Evolutionary conservation across 2,797 vertebrate species (phyloP), one percentile per base, ranked within the genome.

Genomic region (Thunnus albacares): DNA sequence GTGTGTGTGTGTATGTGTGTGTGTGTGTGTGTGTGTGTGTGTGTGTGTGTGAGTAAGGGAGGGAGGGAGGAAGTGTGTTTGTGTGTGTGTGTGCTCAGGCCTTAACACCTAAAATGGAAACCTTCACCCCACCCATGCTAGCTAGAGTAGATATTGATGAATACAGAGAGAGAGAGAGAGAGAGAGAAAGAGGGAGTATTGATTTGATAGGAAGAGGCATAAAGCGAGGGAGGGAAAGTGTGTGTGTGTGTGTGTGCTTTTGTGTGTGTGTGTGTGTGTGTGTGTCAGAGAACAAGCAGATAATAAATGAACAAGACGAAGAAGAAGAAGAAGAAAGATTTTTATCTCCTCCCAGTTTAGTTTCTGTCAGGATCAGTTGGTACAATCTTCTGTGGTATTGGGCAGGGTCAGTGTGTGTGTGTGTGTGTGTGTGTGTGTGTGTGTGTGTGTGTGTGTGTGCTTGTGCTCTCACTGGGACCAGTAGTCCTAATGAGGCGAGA

Each of bases 91-190:
- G 71, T 0, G 0, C 24, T 72, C 35, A 58, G 53, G 57, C 76
- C 74, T 26, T 13, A 82, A 78, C 72, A 75, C 74, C 82, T 80
- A 85, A 87, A 90, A 91, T 90, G 89, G 89, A 90, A 89, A 89
- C 71, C 67, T 51, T 55, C 22, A 49, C 82, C 72, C 82, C 82
- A 4, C 88, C 86, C 84, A 81, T 81, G 1, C 66, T 24, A 17
- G 68, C 71, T 12, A 75, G 51, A 87, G 81, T 87, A 84, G 60
- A 70, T 90, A 91, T 91, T 89, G 89, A 93, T 85, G 77, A 77
- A 69, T 64, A 47, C 73, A 72, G 55, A 82, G 75, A 66, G 65
- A 57, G 52, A 57, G 35, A 57, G 70, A 55, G 58, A 76, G 43
- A 8, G 35, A 30, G 62, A 30, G 28, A 30, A 5, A 30, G 65